Base-by-base conservation (phyloP, 2,113 vertebrate species). In the Oryzias woworae region DNA sequence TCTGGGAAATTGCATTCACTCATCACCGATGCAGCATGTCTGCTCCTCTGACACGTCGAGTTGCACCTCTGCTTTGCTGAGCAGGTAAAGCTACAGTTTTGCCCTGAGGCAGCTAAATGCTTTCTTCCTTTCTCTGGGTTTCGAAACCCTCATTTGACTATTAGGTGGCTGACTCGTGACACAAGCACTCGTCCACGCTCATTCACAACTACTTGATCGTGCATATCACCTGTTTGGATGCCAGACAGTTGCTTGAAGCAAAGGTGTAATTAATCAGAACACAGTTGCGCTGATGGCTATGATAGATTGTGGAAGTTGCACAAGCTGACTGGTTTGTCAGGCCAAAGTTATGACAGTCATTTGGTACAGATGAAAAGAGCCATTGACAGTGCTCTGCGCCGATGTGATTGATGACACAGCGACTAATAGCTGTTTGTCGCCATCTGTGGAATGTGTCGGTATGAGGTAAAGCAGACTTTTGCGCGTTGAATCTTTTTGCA, bases 231-330 rank as follows among this genome's bases (percentile, higher is more conserved):
- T 74, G 67, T 54, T 60, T 48, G 45, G 53, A 58, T 75, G 86
- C 90, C 18, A 85, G 87, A 86, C 88, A 85, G 85, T 53, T 77
- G 69, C 71, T 77, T 63, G 71, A 72, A 73, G 75, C 68, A 64
- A 60, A 54, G 81, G 58, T 84, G 78, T 86, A 89, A 92, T 92
- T 89, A 88, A 91, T 91, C 70, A 80, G 76, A 83, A 83, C 82
- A 77, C 80, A 65, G 22, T 56, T 69, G 66, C 68, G 71, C 78
- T 90, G 90, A 87, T 88, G 90, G 82, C 65, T 50, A 47, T 89
- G 87, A 90, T 88, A 55, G 85, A 91, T 87, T 74, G 84, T 54
- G 84, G 85, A 91, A 70, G 84, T 90, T 82, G 72, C 83, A 89
- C 86, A 86, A 87, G 74, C 80, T 66, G 55, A 62, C 80, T 70